phyloP scores from a whole-genome alignment of 1,140 invertebrate genomes.

The Drosophila malerkotliana region DNA sequence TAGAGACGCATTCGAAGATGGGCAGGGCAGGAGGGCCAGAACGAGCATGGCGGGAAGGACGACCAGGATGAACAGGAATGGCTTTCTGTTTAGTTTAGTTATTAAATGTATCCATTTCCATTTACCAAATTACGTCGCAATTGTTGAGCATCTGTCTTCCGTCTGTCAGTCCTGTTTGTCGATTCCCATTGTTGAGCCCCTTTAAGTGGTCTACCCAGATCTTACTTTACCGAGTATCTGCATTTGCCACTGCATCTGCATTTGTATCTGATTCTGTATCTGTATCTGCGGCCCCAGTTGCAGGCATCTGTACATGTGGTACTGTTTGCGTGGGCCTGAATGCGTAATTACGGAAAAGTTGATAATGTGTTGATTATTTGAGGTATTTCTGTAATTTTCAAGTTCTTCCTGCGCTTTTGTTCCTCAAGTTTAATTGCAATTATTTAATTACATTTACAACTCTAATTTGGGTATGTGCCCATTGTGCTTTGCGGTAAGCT shows the following conservation, averaged over 20 bases:
- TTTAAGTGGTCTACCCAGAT: conserved; percentile 19
- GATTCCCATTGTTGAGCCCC: conserved; percentile 30
- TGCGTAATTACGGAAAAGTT: conserved; percentile 77
- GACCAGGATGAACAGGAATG: conserved; percentile 6
- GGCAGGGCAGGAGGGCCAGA: not conserved
- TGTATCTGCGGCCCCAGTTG: conserved; percentile 6
- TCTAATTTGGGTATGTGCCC: conserved; percentile 48
- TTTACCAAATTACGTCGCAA: conserved; percentile 64
- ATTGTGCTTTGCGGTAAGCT: conserved; percentile 43
- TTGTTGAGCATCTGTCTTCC: conserved; percentile 42
- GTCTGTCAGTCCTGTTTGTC: conserved; percentile 21
- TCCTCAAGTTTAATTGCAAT: conserved; percentile 54
- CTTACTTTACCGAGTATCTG: conserved; percentile 36
- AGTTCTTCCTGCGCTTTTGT: conserved; percentile 27
- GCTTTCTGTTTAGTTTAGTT: conserved; percentile 75
- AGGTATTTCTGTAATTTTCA: conserved; percentile 67
- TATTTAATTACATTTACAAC: conserved; percentile 74
- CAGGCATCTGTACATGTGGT: conserved; percentile 7
- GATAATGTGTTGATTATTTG: conserved; percentile 78
- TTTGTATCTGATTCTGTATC: conserved; percentile 16
- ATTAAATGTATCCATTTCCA: conserved; percentile 78
- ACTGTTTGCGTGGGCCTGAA: conserved; percentile 17
- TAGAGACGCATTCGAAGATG: conserved; percentile 8
- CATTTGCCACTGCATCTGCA: conserved; percentile 20
- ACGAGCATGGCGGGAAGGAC: too few relatives aligned